These are phyloP conservation scores for Bufo gargarizans DNA, from an alignment of 2,113 vertebrate species.

Conservation along the genomic window DNA sequence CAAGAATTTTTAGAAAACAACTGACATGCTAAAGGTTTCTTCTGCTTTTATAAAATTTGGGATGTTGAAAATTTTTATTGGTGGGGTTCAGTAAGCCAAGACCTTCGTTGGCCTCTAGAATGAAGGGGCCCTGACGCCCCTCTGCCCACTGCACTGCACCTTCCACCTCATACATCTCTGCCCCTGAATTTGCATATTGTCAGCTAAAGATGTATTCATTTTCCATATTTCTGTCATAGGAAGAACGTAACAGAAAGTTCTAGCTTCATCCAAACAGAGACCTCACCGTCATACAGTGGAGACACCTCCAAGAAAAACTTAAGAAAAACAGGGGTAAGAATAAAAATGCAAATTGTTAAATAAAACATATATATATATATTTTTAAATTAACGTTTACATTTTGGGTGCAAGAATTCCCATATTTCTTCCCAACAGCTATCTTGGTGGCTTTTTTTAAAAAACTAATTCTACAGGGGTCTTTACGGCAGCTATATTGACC, in stretches of 20 bases:
- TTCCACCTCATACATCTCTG: too few relatives aligned
- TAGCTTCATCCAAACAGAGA: slow-evolving; percentile 84
- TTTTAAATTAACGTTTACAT: background rate
- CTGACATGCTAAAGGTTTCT: too few relatives aligned
- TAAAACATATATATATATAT: background rate
- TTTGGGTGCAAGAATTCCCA: background rate
- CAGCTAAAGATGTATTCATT: background rate
- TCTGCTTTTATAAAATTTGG: too few relatives aligned
- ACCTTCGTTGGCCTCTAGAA: background rate
- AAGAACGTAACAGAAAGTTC: slow-evolving; percentile 87
- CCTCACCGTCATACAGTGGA: slow-evolving; percentile 85
- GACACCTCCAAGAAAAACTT: slow-evolving; percentile 88
- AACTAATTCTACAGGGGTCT: too few relatives aligned
- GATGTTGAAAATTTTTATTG: background rate
- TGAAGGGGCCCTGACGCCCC: background rate
- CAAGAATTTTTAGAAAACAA: too few relatives aligned
- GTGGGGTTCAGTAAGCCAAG: background rate
- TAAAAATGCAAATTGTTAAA: background rate
- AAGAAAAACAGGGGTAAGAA: slow-evolving; percentile 90
- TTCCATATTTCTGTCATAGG: slow-evolving; percentile 71
- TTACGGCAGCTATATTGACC: too few relatives aligned
- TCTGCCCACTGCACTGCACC: background rate
- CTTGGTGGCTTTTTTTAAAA: too few relatives aligned
- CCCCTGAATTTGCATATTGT: background rate
- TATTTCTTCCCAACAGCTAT: too few relatives aligned